Percentiles rank a stretch among this genome's conserved stretches.
These are phyloP conservation scores for Apotomis capreana DNA, from an alignment of 2,888 invertebrate genomes.

Conservation along the genomic window DNA sequence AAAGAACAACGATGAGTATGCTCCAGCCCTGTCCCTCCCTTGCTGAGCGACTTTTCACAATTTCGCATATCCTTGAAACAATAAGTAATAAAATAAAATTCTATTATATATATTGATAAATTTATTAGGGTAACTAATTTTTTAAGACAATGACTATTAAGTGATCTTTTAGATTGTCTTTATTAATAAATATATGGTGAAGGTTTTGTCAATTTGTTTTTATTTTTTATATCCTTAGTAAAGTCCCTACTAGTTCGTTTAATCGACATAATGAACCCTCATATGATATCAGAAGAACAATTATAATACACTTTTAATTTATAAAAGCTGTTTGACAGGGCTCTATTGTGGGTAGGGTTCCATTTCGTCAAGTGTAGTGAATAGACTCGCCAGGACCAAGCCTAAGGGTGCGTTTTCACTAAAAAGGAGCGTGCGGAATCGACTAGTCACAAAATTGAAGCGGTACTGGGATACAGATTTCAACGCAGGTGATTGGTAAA, in stretches of 20 bases:
- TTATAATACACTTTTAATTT: too few relatives aligned
- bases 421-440: too few relatives aligned
- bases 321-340: too few relatives aligned
- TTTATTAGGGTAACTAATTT: conserved; percentile 84
- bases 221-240: conserved; percentile 57
- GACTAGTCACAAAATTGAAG: too few relatives aligned
- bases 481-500: too few relatives aligned
- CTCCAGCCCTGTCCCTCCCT: conserved; percentile 66
- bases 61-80: conserved; percentile 84
- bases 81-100: conserved; percentile 82
- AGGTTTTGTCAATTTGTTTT: conserved; percentile 81
- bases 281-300: too few relatives aligned
- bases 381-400: too few relatives aligned
- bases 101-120: conserved; percentile 80
- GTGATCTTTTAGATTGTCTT: conserved; percentile 84
- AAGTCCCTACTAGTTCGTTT: neutral
- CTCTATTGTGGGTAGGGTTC: too few relatives aligned
- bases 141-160: conserved; percentile 83
- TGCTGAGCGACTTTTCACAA: conserved; percentile 74
- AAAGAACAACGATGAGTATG: conserved; percentile 75
- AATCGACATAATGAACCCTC: neutral
- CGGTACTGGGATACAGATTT: too few relatives aligned
- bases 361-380: too few relatives aligned
- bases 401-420: too few relatives aligned
- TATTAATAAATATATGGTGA: conserved; percentile 84